phyloP scores from a whole-genome alignment of 1,140 invertebrate species.

The Sipha flava region DNA sequence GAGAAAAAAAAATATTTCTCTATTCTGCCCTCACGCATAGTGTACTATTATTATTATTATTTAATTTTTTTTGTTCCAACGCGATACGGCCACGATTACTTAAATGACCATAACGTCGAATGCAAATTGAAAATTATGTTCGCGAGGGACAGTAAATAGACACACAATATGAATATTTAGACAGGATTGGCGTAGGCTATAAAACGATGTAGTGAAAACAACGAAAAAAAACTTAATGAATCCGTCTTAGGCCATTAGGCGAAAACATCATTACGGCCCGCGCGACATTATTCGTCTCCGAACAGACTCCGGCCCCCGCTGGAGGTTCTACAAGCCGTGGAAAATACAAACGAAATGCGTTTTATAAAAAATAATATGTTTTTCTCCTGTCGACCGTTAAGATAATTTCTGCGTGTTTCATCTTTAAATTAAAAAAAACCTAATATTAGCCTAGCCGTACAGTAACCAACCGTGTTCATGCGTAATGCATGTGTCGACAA shows the following conservation, averaged over 20 bases:
- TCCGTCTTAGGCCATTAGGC: background rate
- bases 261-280: background rate
- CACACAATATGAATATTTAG: background rate
- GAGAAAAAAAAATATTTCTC: background rate
- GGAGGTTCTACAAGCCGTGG: background rate
- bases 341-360: no score
- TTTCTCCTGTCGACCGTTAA: background rate
- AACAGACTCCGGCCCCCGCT: background rate
- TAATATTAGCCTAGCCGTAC: background rate
- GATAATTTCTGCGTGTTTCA: background rate
- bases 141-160: background rate
- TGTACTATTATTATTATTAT: no score
- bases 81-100: background rate
- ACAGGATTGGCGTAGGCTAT: background rate
- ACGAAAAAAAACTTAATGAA: background rate
- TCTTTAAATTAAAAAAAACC: background rate
- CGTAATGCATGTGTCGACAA: no score
- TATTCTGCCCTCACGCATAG: background rate
- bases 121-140: background rate
- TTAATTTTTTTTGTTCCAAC: background rate
- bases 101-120: background rate
- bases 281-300: background rate
- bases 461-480: no score
- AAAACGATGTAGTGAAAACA: background rate
- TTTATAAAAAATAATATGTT: no score